A percentile compares a stretch with the other conserved stretches of the same genome.
phyloP scores from a whole-genome alignment of 2,797 vertebrate species.

The Urophycis tenuis region DNA sequence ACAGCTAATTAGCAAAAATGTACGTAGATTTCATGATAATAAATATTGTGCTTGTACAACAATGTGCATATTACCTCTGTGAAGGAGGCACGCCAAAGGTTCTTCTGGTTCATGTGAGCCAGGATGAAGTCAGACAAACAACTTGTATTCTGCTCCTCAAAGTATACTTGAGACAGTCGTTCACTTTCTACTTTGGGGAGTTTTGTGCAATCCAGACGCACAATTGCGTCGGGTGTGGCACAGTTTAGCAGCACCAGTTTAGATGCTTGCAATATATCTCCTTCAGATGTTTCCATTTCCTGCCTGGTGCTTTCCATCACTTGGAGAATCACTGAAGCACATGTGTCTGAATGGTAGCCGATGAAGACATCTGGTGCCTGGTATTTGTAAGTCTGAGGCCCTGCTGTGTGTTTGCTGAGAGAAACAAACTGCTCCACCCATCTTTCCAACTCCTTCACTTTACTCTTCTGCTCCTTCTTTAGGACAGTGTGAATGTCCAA shows the following conservation, averaged over 20 bases:
- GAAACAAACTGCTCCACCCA: slow-evolving; percentile 76
- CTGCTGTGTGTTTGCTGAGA: slow-evolving; percentile 34
- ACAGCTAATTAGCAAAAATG: slow-evolving; percentile 17
- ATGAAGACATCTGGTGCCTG: slow-evolving; percentile 80
- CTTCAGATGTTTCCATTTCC: slow-evolving; percentile 24
- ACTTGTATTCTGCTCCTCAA: slow-evolving; percentile 74
- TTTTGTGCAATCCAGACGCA: slow-evolving; percentile 70
- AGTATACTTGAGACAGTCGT: slow-evolving; percentile 68
- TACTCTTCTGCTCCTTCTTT: slow-evolving; percentile 66
- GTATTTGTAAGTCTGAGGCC: slow-evolving; percentile 61
- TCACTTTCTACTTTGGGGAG: slow-evolving; percentile 58
- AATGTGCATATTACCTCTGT: slow-evolving; percentile 81
- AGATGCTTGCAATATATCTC: slow-evolving; percentile 63
- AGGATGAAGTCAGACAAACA: slow-evolving; percentile 80
- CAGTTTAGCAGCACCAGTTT: slow-evolving; percentile 79
- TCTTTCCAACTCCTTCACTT: slow-evolving; percentile 66
- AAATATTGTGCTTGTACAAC: background rate
- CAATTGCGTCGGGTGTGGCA: slow-evolving; percentile 86
- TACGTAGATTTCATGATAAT: background rate
- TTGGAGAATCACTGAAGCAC: slow-evolving; percentile 88
- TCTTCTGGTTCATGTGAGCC: slow-evolving; percentile 47
- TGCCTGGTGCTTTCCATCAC: slow-evolving; percentile 60
- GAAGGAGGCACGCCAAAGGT: slow-evolving; percentile 51
- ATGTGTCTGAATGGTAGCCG: slow-evolving; percentile 86
- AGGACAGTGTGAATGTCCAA: slow-evolving; percentile 86